Evolutionary conservation across 2,888 invertebrate genomes (phyloP), one percentile per base, ranked within the genome.

Genomic region (Plagiodera versicolora): DNA sequence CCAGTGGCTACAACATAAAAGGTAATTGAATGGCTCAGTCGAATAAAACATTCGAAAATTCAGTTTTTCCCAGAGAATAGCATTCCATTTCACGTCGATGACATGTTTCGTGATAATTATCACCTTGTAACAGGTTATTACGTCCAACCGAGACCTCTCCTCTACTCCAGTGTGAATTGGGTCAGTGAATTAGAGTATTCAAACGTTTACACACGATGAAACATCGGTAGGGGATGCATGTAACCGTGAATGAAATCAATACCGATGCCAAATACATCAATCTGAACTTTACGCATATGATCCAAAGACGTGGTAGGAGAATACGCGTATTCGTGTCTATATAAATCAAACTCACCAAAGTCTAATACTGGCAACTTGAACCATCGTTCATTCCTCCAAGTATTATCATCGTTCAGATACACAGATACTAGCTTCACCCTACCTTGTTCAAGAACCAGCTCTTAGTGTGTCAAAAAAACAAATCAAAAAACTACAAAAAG

Each of bases 21-120:
- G 9, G n/a, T 9, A 48, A 24, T 48, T 30, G n/a, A 24, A 14
- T 9, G 49, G 18, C 2, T 1, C 14, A 6, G n/a, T 28, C 14
- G 28, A 10, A 28, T 24, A 24, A 24, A 24, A 5, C 24, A 24
- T 24, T 24, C 6, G 24, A 24, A 24, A 5, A 24, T 24, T 24
- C 24, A 24, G n/a, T 39, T 32, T 32, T 32, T 32, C 3, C 3
- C 39, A 6, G 14, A 3, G 39, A 39, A 39, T 4, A 14, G 14
- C 14, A n/a, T 16, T 28, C 10, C 9, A 16, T 5, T 39, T 20
- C n/a, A 54, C 54, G 11, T 28, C 16, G 45, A 45, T 20, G 28
- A 28, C 11, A 54, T 54, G 54, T 51, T 16, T 24, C 52, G 58
- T 51, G 57, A 64, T 45, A 53, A 53, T 53, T 44, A 53, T 53